Base-by-base conservation (phyloP, 2,888 invertebrate genomes). In the Dusona sp. region DNA sequence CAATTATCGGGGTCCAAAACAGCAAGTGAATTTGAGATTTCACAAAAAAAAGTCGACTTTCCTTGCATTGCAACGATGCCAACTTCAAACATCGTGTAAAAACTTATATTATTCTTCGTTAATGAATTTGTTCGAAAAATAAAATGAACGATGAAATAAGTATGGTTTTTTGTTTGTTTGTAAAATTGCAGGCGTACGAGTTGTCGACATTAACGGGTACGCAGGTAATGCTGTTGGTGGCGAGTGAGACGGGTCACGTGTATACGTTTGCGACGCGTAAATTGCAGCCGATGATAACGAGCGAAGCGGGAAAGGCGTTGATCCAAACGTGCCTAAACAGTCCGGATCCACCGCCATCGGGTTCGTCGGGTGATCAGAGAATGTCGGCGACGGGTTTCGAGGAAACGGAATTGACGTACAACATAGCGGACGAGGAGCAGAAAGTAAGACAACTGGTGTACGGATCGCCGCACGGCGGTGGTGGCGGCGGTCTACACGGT, bases 251-350 rank as follows among this genome's bases (percentile, higher is more conserved):
- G 29, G 99, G 99, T 79, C 99, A 99, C 95, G 99, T 99, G 92
- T 99, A 99, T 95, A 99, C 99, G 88, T 99, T 99, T 95, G 99
- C 99, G 88, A 99, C 99, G 90, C 96, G 99, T 90, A 99, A 99
- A 95, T 96, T 99, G 79, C 99, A 99, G 95, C 99, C 99, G 90
- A 99, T 99, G 99, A 99, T 99, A 94, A 99, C 99, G 72, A 99
- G 99, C 90, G 98, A 98, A 94, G 97, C 98, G 85, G 99, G 99
- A 90, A 99, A 99, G 95, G 98, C 99, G 89, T 96, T 99, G 91
- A 99, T 99, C 93, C 99, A 99, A 95, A 99, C 99, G 90, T 99
- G 99, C 95, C 96, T 99, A 88, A 99, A 99, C 95, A 98, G 99
- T 73, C 99, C 99, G 68, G 99, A 99, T 95, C 98, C 98, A 87